Evolutionary conservation across 2,797 vertebrate genomes (phyloP), one percentile per base, ranked within the genome.

Genomic region (Hafferia zeledoni): DNA sequence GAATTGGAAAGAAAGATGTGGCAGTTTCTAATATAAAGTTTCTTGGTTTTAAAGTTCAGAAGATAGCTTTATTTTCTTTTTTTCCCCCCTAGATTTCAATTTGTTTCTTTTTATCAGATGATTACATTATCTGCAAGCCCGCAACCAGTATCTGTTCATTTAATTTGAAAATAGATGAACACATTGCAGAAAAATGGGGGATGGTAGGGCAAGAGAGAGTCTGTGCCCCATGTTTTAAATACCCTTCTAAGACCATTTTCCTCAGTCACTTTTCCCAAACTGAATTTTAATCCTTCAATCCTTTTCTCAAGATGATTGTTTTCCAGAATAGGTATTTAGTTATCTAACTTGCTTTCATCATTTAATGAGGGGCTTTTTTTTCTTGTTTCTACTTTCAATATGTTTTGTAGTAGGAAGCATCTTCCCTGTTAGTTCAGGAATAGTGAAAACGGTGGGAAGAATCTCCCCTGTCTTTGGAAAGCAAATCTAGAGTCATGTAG

Each of bases 1-100:
- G 37, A 96, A 84, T 94, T 93, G 85, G 28, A 85, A 84, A 80
- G 60, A 81, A 89, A 77, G 43, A 57, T 61, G 20, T 61, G 13
- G 4, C 10, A 70, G 18, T 24, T 85, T 89, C 87, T 70, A 89
- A 80, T 86, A 49, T 37, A 55, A 78, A 52, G 13, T 89, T 89
- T 82, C 61, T 56, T 72, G 13, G 39, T 71, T 76, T 86, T 56
- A 41, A 71, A 70, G 74, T 84, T 95, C 11, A 65, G 60, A 56
- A 69, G 12, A 52, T 30, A 61, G 5, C n/a, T 74, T 67, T 55
- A 1, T 69, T 69, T 39, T 33, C 30, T 35, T 43, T 68, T 5
- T 60, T 17, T 41, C 20, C 67, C 13, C 9, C 2, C 11, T 39
- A 19, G 25, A 7, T 0, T 25, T 83, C 63, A 67, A 9, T 77